Base-by-base conservation (phyloP, 1,140 invertebrate genomes). In the Orius insidiosus region DNA sequence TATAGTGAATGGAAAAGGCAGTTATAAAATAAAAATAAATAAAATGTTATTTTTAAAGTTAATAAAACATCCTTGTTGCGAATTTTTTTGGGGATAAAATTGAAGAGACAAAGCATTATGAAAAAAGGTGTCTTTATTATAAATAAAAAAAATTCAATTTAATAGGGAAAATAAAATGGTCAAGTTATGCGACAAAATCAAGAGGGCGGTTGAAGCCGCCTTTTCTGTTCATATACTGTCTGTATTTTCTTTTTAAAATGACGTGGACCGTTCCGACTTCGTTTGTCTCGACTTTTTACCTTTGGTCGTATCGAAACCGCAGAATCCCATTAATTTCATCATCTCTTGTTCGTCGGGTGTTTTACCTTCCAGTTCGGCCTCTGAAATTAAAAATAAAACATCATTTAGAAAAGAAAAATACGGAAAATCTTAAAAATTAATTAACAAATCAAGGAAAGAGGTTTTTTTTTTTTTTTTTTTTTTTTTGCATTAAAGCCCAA, bases 221-320 rank as follows among this genome's bases (percentile, higher is more conserved):
- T 67, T 95, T 93, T 47, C 95, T 74, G 65, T 98, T 98, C 95
- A 98, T 98, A 59, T 98, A 98, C 66, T 98, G 95, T 48, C 93
- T 76, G 63, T 98, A 98, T 66, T 95, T 92, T 57, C 94, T 70
- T 69, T 96, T 96, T 41, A 95, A 71, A 46, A 94, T 88, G 45
- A 97, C 84, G 63, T 97, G 93, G 49, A 95, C 88, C 16, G 78
- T 82, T 14, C 87, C 88, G 18, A 78, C 75, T 58, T 94, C 85
- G 63, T 96, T 97, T 1, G 86, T 88, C 8, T 85, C 77, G 0
- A 97, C 89, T 67, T 93, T 88, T 62, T 85, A 18, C 83, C 83
- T 72, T 98, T 97, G 1, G 93, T 96, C 1, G 84, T 78, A 59
- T 94, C 82, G 66, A 98, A 98, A 39, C 72, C 78, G 63, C 83